A percentile compares a stretch with the other conserved stretches of the same genome.
Evolutionary conservation across 2,888 invertebrate species (phyloP).

Genomic region (Eupithecia pulchellata): DNA sequence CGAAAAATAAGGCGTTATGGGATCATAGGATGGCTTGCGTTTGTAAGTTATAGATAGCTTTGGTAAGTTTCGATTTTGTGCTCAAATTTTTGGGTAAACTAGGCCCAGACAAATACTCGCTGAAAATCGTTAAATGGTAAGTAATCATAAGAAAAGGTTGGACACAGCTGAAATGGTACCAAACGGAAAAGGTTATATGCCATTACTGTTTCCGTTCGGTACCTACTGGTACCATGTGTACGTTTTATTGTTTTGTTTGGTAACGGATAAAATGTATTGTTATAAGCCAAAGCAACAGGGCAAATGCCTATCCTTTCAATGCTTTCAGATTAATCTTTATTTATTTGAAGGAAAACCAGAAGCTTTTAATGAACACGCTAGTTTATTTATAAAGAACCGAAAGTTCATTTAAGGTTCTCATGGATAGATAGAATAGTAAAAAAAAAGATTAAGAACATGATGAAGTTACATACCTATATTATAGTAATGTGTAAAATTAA

Average conservation of each 20-base stretch:
- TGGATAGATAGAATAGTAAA: too few relatives aligned
- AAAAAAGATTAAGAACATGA: too few relatives aligned
- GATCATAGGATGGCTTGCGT: background rate
- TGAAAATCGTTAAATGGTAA: background rate
- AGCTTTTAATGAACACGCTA: too few relatives aligned
- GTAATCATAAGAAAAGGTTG: background rate
- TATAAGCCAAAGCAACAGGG: background rate
- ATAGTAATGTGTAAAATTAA: background rate
- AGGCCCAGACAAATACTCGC: background rate
- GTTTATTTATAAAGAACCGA: too few relatives aligned
- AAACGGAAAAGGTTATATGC: background rate
- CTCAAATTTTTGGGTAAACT: background rate
- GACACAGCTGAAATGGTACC: background rate
- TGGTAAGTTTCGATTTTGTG: background rate
- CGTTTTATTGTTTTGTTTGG: too few relatives aligned
- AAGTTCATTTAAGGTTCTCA: too few relatives aligned
- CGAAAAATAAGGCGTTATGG: background rate
- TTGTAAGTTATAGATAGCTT: too few relatives aligned
- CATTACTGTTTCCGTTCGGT: too few relatives aligned
- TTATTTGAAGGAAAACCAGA: too few relatives aligned
- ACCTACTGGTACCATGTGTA: too few relatives aligned
- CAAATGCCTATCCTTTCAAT: background rate
- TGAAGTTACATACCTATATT: too few relatives aligned
- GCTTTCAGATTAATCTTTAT: too few relatives aligned
- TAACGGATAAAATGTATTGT: background rate